Percentiles rank a stretch among this genome's conserved stretches.
phyloP scores from a whole-genome alignment of 1,140 invertebrate genomes.

The Drosophila pseudoobscura region DNA sequence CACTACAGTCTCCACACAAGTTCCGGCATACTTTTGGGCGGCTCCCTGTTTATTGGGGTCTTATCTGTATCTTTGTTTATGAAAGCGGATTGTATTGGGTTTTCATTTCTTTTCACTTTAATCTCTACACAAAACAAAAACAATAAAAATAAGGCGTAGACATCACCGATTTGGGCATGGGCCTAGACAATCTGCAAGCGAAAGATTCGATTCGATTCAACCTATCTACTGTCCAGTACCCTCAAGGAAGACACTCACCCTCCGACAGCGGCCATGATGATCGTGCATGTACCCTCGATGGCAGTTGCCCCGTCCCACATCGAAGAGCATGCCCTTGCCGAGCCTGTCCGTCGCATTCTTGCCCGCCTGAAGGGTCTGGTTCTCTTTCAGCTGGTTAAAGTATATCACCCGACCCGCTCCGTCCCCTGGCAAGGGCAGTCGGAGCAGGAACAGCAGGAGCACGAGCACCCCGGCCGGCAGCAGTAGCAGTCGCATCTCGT shows the following conservation, averaged over 20 bases:
- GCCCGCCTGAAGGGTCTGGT: slow-evolving; percentile 4
- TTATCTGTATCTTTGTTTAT: slow-evolving; percentile 5
- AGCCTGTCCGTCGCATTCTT: slow-evolving; percentile 11
- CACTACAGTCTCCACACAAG: too few relatives aligned
- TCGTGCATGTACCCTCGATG: slow-evolving; percentile 54
- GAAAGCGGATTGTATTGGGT: background rate
- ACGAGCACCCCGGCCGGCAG: background rate
- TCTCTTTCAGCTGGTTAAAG: slow-evolving; percentile 34
- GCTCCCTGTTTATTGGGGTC: background rate
- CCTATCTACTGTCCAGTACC: background rate
- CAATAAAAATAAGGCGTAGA: slow-evolving; percentile 1
- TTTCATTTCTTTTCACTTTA: slow-evolving; percentile 13
- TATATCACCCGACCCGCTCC: slow-evolving; percentile 57
- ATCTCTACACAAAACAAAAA: slow-evolving; percentile 39
- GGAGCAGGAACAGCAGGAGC: slow-evolving; percentile 12
- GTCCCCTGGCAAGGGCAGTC: slow-evolving; percentile 1
- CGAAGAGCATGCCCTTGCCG: slow-evolving; percentile 61
- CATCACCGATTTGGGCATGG: background rate
- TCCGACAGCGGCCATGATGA: slow-evolving; percentile 66
- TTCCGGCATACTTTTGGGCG: too few relatives aligned
- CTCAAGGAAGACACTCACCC: slow-evolving; percentile 40
- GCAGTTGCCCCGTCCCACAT: slow-evolving; percentile 32
- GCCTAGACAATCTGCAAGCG: slow-evolving; percentile 41
- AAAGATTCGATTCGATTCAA: background rate
- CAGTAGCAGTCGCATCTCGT: slow-evolving; percentile 32